Conservation (phyloP, 2,113 vertebrate species). For the Mesembrinibis cayennensis region DNA sequence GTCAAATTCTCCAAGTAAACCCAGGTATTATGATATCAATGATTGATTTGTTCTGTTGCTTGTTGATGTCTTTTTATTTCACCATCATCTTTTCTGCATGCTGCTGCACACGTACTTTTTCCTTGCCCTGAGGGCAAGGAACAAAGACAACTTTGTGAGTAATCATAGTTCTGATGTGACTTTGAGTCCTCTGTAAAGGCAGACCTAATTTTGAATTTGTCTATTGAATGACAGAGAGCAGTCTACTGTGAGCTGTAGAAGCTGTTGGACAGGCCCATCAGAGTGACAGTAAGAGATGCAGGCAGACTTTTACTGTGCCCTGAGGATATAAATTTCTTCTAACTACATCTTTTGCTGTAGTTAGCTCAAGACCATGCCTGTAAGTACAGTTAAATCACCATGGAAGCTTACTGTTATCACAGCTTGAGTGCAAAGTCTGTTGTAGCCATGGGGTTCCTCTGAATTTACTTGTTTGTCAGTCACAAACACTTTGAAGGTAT, state of each 20-base stretch:
- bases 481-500: neutral
- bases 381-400: neutral
- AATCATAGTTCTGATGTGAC: neutral
- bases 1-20: neutral
- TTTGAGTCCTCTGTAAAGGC: neutral
- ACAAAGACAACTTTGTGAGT: neutral
- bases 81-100: neutral
- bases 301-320: neutral
- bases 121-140: neutral
- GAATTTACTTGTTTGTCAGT: neutral
- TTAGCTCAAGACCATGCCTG: neutral
- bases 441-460: neutral
- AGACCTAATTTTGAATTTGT: neutral
- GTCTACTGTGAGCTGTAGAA: neutral
- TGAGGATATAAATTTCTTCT: slow-evolving; percentile 6
- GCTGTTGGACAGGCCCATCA: neutral
- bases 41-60: neutral
- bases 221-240: neutral
- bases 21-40: neutral
- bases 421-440: neutral
- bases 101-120: neutral
- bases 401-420: neutral
- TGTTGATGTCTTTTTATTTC: neutral
- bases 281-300: neutral
- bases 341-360: neutral